These are phyloP conservation scores for Stenchaetothrips biformis DNA, from an alignment of 2,888 invertebrate genomes.

Conservation along the genomic window DNA sequence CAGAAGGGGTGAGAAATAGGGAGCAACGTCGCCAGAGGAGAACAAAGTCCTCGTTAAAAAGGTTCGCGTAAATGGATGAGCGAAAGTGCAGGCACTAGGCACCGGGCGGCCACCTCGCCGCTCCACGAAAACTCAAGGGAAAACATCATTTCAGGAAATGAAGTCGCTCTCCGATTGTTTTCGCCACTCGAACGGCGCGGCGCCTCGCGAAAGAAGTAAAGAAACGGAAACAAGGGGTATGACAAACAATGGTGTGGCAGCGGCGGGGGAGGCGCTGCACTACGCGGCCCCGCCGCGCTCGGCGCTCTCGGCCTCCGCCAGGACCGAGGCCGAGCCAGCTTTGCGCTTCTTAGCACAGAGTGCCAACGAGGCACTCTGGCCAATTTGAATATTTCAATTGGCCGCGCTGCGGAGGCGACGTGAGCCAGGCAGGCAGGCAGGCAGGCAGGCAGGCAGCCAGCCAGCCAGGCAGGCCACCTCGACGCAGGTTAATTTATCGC, in stretches of 20 bases:
- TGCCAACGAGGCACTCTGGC: neutral
- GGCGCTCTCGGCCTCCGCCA: neutral
- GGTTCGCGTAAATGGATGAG: no score
- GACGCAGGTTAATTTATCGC: no score
- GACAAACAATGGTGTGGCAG: neutral
- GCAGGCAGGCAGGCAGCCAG: no score
- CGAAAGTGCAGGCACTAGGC: no score
- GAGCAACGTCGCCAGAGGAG: no score
- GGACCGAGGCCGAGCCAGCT: neutral
- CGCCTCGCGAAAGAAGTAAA: neutral
- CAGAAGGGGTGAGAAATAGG: neutral
- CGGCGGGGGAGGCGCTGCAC: no score
- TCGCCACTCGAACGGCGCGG: neutral
- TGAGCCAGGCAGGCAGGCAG: no score
- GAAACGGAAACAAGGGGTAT: neutral
- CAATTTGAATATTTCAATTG: slow-evolving; percentile 18
- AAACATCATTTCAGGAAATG: neutral
- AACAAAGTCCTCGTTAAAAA: no score
- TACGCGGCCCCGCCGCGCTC: no score
- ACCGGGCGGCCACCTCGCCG: no score
- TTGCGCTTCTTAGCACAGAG: neutral
- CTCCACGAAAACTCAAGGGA: no score
- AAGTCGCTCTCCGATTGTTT: neutral
- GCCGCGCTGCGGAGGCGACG: neutral
- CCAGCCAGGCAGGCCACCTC: no score